Base-by-base conservation (phyloP, 2,113 vertebrate species). In the Pangasianodon hypophthalmus region DNA sequence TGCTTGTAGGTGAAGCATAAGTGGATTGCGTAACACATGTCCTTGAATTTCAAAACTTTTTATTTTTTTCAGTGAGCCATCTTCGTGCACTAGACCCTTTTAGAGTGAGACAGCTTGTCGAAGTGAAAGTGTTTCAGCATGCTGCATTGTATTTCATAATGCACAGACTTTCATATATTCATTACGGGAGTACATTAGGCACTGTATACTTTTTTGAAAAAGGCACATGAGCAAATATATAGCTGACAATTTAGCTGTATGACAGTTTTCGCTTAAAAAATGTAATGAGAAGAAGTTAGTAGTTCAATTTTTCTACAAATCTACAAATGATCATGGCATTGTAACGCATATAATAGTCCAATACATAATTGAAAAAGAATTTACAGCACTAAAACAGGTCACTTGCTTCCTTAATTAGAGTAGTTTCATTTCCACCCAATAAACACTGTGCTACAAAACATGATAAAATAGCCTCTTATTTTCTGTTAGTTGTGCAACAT, bases 21-120 rank as follows among this genome's bases (percentile, higher is more conserved):
- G 60, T 82, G 87, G 64, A 88, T 83, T 88, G 60, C 69, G 37
- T 52, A 77, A 79, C 83, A 64, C 73, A 9, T 85, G 88, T 85
- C 88, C 88, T 89, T 89, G 83, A 79, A 85, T 89, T 89, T 79
- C 24, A 18, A 48, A 79, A 62, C 48, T 73, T 88, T 64, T 62
- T 62, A 71, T 84, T 13, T 75, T 56, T 46, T 62, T 7, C 32
- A 83, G 85, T 69, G 21, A 46, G 64, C 82, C 79, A 56, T 50
- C 44, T 82, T 82, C 75, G 81, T 85, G 81, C 85, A 48, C 52
- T 50, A 69, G 58, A 60, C 84, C 54, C 79, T 87, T 81, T 87
- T 69, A 84, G 90, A 60, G 62, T 10, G 87, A 88, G 79, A 11
- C 2, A 32, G 60, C n/a, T 73, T 87, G 58, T 56, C 79, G 81